Percentiles rank a stretch among this genome's conserved stretches.
phyloP scores from a whole-genome alignment of 2,888 invertebrate species.

The Oxytorus armatus region DNA sequence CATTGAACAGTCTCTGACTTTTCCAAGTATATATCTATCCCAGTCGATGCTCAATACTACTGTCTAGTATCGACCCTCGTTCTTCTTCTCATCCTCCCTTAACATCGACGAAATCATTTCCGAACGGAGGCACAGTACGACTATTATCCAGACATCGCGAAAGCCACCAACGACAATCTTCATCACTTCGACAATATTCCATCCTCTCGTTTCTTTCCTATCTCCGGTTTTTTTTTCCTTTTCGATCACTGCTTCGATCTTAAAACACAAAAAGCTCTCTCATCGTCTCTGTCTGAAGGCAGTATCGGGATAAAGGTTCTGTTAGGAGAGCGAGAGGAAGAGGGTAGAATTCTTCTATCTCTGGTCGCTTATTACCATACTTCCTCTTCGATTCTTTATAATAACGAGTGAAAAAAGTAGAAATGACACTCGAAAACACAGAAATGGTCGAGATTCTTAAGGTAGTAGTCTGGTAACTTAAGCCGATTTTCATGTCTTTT shows the following conservation, averaged over 20 bases:
- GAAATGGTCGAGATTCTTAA: too few relatives aligned
- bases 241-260: not conserved
- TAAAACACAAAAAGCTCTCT: not conserved
- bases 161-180: conserved; percentile 35
- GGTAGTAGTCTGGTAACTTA: too few relatives aligned
- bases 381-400: not conserved
- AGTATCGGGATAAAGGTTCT: conserved; percentile 7
- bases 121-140: conserved; percentile 33
- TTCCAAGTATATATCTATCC: conserved; percentile 15
- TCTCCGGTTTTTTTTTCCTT: not conserved
- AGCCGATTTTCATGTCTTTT: too few relatives aligned
- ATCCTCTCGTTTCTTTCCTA: conserved; percentile 6
- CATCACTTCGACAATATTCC: conserved; percentile 33
- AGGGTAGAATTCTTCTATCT: not conserved
- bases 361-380: not conserved
- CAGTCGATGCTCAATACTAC: conserved; percentile 34
- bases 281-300: not conserved
- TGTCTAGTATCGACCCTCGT: conserved; percentile 52
- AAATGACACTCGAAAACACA: not conserved
- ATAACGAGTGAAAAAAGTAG: not conserved
- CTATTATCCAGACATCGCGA: conserved; percentile 55
- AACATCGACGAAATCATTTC: conserved; percentile 40
- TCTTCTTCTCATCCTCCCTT: conserved; percentile 24
- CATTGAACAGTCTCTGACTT: conserved; percentile 40
- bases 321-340: not conserved